These are phyloP conservation scores for Acronicta aceris DNA, from an alignment of 2,888 invertebrate species.

Conservation along the genomic window DNA sequence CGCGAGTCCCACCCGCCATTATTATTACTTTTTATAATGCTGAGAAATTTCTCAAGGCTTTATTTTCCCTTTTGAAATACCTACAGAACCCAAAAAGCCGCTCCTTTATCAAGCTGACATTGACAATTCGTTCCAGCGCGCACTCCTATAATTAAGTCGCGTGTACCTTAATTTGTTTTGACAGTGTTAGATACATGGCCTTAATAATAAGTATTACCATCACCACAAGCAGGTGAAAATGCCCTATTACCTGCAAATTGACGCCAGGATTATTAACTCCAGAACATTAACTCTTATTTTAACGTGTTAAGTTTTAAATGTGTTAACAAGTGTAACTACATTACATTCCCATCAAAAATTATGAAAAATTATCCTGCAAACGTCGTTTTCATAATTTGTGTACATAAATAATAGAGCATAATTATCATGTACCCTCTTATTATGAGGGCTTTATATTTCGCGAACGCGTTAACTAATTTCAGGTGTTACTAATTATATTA, in stretches of 20 bases:
- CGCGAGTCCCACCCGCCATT: too few species aligned
- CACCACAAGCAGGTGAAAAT: slow-evolving; percentile 31
- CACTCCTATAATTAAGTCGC: slow-evolving; percentile 31
- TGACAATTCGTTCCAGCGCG: slow-evolving; percentile 6
- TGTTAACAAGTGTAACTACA: neutral
- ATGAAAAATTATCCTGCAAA: neutral
- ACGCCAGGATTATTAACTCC: neutral
- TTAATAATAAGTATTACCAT: slow-evolving; percentile 8
- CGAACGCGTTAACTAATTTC: too few species aligned
- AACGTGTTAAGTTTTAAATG: neutral
- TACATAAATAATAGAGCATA: too few species aligned
- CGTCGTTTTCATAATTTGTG: too few species aligned
- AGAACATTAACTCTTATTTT: too few species aligned
- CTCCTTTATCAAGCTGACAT: neutral
- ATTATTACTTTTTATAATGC: too few species aligned
- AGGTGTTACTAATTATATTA: too few species aligned
- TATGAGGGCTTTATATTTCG: too few species aligned
- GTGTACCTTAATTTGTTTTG: slow-evolving; percentile 33
- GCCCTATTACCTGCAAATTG: slow-evolving; percentile 15
- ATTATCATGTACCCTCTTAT: too few species aligned
- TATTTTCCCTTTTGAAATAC: too few species aligned
- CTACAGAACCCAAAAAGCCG: neutral
- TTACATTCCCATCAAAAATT: neutral
- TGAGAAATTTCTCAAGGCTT: too few species aligned
- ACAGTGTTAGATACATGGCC: slow-evolving; percentile 36